phyloP scores from a whole-genome alignment of 1,140 invertebrate species.

The Aphaenogaster ashmeadi region DNA sequence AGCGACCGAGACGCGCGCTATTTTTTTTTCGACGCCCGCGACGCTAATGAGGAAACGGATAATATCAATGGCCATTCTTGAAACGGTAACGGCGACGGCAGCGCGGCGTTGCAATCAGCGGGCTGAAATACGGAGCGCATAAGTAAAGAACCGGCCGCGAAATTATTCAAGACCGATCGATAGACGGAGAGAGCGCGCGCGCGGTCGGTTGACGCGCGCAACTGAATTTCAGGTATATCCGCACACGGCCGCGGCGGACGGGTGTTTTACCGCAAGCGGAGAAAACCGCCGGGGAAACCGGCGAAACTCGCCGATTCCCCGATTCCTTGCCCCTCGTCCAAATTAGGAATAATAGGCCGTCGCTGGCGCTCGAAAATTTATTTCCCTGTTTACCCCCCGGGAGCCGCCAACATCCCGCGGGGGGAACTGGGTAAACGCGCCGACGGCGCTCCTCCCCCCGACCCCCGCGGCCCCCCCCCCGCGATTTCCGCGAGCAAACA shows the following conservation, averaged over 20 bases:
- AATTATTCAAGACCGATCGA: conserved; percentile 86
- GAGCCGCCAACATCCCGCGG: not conserved
- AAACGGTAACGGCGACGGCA: conserved; percentile 29
- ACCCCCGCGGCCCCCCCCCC: not conserved
- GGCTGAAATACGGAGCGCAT: conserved; percentile 81
- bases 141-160: conserved; percentile 83
- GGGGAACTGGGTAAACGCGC: not conserved
- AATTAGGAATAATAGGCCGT: conserved; percentile 17
- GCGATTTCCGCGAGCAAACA: not conserved
- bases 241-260: conserved; percentile 54
- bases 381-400: not conserved
- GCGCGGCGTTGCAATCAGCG: conserved; percentile 44
- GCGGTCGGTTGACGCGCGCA: conserved; percentile 78
- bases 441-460: no score
- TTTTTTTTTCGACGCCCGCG: conserved; percentile 37
- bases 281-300: conserved; percentile 48
- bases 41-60: conserved; percentile 62
- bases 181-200: conserved; percentile 76
- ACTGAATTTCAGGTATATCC: conserved; percentile 82
- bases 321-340: not conserved
- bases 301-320: no score
- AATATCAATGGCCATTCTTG: conserved; percentile 66
- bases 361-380: not conserved
- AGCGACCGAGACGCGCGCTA: not conserved
- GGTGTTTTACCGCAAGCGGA: conserved; percentile 62